These are phyloP conservation scores for Coptodon rendalli DNA, from an alignment of 2,113 vertebrate species.

Conservation along the genomic window DNA sequence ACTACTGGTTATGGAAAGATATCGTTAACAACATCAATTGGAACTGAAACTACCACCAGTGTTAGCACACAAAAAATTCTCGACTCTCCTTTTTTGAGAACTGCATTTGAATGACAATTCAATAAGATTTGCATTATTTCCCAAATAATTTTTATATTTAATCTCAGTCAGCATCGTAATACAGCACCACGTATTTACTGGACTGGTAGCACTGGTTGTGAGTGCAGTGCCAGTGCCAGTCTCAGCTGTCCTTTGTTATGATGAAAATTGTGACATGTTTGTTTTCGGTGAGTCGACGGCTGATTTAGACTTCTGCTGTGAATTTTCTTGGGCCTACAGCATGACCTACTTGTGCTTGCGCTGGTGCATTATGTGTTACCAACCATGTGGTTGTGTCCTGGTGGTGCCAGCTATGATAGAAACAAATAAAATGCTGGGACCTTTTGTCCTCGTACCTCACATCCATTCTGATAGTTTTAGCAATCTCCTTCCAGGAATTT, in stretches of 20 bases:
- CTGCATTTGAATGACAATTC: neutral
- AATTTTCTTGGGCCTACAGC: neutral
- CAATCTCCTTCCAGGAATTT: neutral
- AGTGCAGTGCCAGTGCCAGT: neutral
- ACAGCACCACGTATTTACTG: neutral
- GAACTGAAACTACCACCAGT: neutral
- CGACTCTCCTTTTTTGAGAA: neutral
- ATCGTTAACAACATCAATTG: neutral
- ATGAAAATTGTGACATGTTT: neutral
- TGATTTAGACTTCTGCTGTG: neutral
- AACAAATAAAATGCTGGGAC: neutral
- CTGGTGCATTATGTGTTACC: neutral
- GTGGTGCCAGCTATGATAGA: neutral
- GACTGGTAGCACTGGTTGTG: neutral
- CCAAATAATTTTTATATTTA: neutral
- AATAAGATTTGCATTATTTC: neutral
- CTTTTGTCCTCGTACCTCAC: neutral
- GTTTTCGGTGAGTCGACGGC: rapidly evolving
- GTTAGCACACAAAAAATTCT: neutral
- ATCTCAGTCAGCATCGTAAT: neutral
- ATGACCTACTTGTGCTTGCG: neutral
- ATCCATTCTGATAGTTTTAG: neutral
- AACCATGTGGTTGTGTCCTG: neutral
- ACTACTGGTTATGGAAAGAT: neutral
- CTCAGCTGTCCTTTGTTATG: neutral